Evolutionary conservation across 2,797 vertebrate species (phyloP).

Genomic region (Limosa lapponica): DNA sequence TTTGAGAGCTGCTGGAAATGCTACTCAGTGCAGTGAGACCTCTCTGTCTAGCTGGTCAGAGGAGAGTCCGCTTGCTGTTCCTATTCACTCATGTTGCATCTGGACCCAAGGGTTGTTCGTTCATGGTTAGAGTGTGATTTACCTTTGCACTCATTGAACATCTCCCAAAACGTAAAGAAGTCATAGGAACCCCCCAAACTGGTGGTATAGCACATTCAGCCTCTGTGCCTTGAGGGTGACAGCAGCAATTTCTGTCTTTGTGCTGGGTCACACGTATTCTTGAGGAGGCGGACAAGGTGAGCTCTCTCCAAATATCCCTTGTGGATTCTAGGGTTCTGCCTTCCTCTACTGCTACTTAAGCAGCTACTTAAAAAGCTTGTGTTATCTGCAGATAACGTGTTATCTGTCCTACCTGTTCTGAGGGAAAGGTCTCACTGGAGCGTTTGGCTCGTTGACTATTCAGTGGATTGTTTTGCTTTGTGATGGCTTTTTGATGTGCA

Average conservation of each 20-base stretch:
- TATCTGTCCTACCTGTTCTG: not conserved
- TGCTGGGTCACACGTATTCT: rapidly evolving
- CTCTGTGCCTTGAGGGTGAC: not conserved
- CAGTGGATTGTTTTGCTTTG: not conserved
- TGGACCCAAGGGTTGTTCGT: not conserved
- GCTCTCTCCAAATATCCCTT: not conserved
- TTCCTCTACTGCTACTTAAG: not conserved
- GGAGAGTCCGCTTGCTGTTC: not conserved
- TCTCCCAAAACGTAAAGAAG: not conserved
- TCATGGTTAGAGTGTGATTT: not conserved
- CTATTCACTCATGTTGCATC: not conserved
- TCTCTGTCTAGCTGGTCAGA: not conserved
- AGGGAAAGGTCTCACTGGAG: not conserved
- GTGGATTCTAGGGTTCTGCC: not conserved
- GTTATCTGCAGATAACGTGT: not conserved
- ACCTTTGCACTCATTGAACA: not conserved
- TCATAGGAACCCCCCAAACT: not conserved
- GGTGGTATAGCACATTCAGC: not conserved
- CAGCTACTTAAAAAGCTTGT: not conserved
- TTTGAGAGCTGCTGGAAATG: not conserved
- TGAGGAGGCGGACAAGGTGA: not conserved
- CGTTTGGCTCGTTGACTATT: rapidly evolving
- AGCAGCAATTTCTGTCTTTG: not conserved
- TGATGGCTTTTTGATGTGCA: not conserved
- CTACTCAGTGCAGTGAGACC: not conserved